phyloP scores from a whole-genome alignment of 2,113 vertebrate species.

The Garra rufa region DNA sequence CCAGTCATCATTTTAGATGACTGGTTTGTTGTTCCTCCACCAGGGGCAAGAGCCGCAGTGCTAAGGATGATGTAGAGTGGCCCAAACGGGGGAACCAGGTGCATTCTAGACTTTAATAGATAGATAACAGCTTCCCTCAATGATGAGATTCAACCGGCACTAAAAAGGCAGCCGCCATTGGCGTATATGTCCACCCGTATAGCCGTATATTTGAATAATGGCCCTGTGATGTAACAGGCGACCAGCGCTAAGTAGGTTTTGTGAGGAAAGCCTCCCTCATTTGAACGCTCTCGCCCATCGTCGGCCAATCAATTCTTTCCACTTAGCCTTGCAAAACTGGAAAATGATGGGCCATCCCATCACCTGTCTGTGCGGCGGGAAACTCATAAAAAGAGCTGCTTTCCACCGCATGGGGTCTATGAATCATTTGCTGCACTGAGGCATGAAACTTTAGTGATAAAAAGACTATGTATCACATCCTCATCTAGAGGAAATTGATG shows the following conservation, averaged over 20 bases:
- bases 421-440: conserved; percentile 31
- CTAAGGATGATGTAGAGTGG: conserved; percentile 19
- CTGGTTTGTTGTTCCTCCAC: conserved; percentile 4
- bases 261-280: conserved; percentile 30
- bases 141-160: conserved; percentile 25
- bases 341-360: conserved; percentile 11
- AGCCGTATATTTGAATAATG: conserved; percentile 58
- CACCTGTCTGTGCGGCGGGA: background rate
- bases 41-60: background rate
- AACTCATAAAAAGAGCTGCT: conserved; percentile 18
- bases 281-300: background rate
- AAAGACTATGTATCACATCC: conserved; percentile 17
- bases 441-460: background rate
- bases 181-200: background rate
- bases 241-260: conserved; percentile 43
- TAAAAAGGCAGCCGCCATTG: conserved; percentile 21
- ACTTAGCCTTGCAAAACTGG: conserved; percentile 30
- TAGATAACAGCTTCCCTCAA: conserved; percentile 6
- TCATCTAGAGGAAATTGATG: conserved; percentile 12
- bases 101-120: conserved; percentile 42
- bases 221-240: conserved; percentile 51
- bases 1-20: conserved; percentile 6
- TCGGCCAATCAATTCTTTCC: conserved; percentile 30
- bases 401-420: background rate
- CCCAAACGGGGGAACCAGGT: conserved; percentile 27